These are phyloP conservation scores for Sparus aurata DNA, from an alignment of 2,797 vertebrate genomes.

Conservation along the genomic window DNA sequence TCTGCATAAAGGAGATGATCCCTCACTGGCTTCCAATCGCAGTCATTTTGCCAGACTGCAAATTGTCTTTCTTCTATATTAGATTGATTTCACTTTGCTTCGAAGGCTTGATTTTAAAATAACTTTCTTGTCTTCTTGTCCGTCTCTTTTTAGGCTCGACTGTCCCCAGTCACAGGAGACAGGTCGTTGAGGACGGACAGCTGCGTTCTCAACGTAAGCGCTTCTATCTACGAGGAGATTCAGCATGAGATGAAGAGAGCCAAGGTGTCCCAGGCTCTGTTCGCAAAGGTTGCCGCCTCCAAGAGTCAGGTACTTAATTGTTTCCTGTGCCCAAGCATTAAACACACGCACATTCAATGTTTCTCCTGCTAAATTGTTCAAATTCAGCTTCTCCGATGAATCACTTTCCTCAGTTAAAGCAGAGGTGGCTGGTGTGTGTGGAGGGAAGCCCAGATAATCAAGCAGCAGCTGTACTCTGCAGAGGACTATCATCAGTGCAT, in stretches of 20 bases:
- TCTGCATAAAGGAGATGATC: not conserved
- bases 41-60: not conserved
- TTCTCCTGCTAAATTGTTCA: slow-evolving; percentile 42
- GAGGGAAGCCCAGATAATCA: slow-evolving; percentile 78
- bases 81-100: slow-evolving; percentile 2
- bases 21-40: slow-evolving; percentile 6
- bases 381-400: slow-evolving; percentile 56
- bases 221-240: slow-evolving; percentile 96
- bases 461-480: slow-evolving; percentile 80
- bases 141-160: slow-evolving; percentile 85
- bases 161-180: slow-evolving; percentile 90
- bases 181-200: slow-evolving; percentile 91
- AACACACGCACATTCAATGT: slow-evolving; percentile 23
- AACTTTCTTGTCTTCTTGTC: not conserved
- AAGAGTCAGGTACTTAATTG: slow-evolving; percentile 92
- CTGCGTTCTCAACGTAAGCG: slow-evolving; percentile 91
- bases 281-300: slow-evolving; percentile 95
- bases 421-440: slow-evolving; percentile 41
- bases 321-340: slow-evolving; percentile 3
- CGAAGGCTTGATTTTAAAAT: slow-evolving; percentile 1
- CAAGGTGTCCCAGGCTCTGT: slow-evolving; percentile 96
- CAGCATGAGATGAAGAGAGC: slow-evolving; percentile 98
- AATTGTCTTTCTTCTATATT: not conserved
- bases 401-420: slow-evolving; percentile 52
- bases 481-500: slow-evolving; percentile 80